Percentiles rank a stretch among this genome's conserved stretches.
phyloP scores from a whole-genome alignment of 2,113 vertebrate genomes.

The Motacilla tschutschensis region DNA sequence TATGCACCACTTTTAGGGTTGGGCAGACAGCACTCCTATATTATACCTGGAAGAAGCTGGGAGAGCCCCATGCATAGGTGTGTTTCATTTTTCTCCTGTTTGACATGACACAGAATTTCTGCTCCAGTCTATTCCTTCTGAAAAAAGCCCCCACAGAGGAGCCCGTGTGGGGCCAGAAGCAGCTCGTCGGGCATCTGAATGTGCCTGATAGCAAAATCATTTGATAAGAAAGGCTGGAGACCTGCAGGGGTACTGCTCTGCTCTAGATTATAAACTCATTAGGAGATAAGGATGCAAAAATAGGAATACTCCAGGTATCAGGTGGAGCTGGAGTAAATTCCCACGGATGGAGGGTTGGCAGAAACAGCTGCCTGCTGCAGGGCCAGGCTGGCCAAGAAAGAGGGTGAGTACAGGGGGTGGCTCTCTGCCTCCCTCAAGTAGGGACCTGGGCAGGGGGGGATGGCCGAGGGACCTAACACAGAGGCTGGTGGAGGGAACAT shows the following conservation, averaged over 20 bases:
- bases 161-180: not conserved
- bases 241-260: not conserved
- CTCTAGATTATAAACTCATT: slow-evolving; percentile 36
- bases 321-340: slow-evolving; percentile 18
- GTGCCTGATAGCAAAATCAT: not conserved
- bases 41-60: not conserved
- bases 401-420: not conserved
- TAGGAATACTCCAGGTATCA: slow-evolving; percentile 18
- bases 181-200: not conserved
- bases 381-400: slow-evolving; percentile 1
- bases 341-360: not conserved
- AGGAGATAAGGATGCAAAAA: slow-evolving; percentile 34
- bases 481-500: not conserved
- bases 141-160: not conserved
- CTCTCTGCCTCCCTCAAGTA: not conserved
- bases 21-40: not conserved
- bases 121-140: not conserved
- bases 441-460: not conserved
- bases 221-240: not conserved
- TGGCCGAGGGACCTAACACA: not conserved
- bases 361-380: not conserved
- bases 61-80: not conserved
- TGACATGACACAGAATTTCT: not conserved
- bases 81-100: accelerated
- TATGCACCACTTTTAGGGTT: not conserved